Conservation (phyloP, 2,888 invertebrate genomes). For the Drosophila ezoana region DNA sequence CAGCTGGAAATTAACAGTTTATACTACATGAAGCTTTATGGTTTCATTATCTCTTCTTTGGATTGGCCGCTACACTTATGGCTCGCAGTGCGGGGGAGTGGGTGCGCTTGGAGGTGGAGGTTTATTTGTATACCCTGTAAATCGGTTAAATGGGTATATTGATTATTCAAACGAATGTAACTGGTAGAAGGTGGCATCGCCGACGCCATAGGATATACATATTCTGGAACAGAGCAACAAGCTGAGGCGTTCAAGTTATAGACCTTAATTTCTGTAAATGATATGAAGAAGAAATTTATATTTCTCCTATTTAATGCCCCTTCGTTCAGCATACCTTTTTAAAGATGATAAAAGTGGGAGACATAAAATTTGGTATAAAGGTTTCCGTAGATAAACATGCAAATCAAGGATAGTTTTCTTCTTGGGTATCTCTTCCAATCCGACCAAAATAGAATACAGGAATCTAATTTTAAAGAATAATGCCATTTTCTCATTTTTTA, state of each 20-base stretch:
- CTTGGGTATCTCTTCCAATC: no score
- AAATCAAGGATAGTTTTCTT: no score
- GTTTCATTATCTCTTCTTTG: slow-evolving; percentile 45
- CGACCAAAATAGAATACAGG: no score
- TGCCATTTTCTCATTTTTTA: no score
- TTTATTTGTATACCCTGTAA: slow-evolving; percentile 5
- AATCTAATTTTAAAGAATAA: no score
- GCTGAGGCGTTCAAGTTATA: no score
- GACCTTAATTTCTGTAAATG: no score
- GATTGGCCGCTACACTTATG: slow-evolving; percentile 16
- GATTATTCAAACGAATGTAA: neutral
- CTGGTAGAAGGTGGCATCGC: no score
- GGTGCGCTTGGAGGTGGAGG: slow-evolving; percentile 6
- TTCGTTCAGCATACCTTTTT: neutral
- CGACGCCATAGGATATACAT: no score
- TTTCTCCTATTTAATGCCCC: no score
- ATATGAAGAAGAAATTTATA: no score
- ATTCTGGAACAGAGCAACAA: no score
- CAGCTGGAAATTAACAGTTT: slow-evolving; percentile 47
- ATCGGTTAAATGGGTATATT: neutral
- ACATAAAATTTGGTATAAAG: neutral
- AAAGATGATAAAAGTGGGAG: neutral
- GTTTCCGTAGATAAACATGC: neutral
- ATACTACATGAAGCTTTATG: slow-evolving; percentile 32
- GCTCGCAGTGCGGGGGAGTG: neutral